Conservation (phyloP, 2,113 vertebrate genomes). For the Cyanoramphus novaezelandiae region DNA sequence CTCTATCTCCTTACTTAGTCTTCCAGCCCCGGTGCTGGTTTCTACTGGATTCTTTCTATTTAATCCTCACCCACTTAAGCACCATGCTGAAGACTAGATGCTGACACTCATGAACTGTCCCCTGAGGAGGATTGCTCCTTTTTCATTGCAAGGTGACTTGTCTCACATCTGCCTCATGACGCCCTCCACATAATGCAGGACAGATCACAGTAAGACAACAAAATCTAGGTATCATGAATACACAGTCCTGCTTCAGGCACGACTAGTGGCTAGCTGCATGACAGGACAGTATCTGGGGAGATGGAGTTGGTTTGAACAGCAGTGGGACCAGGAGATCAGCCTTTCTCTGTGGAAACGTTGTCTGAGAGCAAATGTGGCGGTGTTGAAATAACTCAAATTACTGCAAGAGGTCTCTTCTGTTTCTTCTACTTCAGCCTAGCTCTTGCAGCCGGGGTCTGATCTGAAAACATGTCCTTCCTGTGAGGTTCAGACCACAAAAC, state of each 20-base stretch:
- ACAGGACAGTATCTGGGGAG: not conserved
- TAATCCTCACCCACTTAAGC: not conserved
- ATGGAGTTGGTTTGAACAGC: not conserved
- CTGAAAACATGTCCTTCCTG: constrained; percentile 56
- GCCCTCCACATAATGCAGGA: not conserved
- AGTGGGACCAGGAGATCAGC: not conserved
- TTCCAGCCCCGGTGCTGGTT: not conserved
- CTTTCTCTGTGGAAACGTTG: not conserved
- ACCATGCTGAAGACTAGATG: not conserved
- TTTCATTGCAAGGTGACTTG: not conserved
- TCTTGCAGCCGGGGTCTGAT: constrained; percentile 5
- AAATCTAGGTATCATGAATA: not conserved
- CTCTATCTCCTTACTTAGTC: not conserved
- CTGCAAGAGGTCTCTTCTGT: not conserved
- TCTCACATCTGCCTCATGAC: not conserved
- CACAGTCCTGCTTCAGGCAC: not conserved
- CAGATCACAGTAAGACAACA: not conserved
- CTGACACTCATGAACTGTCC: not conserved
- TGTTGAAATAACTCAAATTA: not conserved
- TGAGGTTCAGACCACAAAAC: constrained; percentile 62
- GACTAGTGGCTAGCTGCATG: not conserved
- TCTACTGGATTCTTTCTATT: not conserved
- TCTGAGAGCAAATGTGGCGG: not conserved
- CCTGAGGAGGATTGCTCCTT: not conserved
- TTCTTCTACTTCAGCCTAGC: not conserved